A percentile compares a stretch with the other conserved stretches of the same genome.
These are phyloP conservation scores for Polypterus senegalus DNA, from an alignment of 2,113 vertebrate species.

Conservation along the genomic window DNA sequence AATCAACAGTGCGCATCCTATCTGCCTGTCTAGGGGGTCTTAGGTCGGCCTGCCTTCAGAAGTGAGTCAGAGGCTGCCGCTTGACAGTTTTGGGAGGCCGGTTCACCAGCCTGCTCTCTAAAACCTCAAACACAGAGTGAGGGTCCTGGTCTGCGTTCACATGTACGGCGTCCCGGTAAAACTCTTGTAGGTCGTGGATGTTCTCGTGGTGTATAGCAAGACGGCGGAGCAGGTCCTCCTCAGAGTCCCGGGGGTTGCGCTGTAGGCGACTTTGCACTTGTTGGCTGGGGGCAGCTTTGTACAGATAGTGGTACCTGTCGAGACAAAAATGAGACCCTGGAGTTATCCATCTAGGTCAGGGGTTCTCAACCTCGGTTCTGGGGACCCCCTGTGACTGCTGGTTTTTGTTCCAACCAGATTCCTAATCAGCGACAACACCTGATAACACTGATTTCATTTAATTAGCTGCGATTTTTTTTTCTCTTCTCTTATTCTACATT, in stretches of 20 bases:
- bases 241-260: slow-evolving; percentile 51
- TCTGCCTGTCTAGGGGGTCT: too few species aligned
- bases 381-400: too few species aligned
- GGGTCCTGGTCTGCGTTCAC: slow-evolving; percentile 78
- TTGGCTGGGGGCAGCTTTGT: slow-evolving; percentile 52
- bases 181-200: slow-evolving; percentile 32
- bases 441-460: too few species aligned
- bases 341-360: not conserved
- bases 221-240: slow-evolving; percentile 30
- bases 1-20: too few species aligned
- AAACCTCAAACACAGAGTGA: slow-evolving; percentile 59
- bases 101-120: slow-evolving; percentile 65
- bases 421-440: too few species aligned
- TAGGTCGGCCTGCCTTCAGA: too few species aligned
- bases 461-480: too few species aligned
- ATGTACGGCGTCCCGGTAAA: slow-evolving; percentile 47
- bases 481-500: too few species aligned
- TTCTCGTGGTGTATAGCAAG: slow-evolving; percentile 44
- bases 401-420: too few species aligned
- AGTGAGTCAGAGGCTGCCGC: too few species aligned
- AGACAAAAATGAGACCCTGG: not conserved
- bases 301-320: slow-evolving; percentile 63
- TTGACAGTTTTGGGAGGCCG: slow-evolving; percentile 32
- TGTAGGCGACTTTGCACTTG: slow-evolving; percentile 58
- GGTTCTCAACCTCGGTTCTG: too few species aligned